Evolutionary conservation across 2,888 invertebrate species (phyloP).

Genomic region (Chironomus riparius): DNA sequence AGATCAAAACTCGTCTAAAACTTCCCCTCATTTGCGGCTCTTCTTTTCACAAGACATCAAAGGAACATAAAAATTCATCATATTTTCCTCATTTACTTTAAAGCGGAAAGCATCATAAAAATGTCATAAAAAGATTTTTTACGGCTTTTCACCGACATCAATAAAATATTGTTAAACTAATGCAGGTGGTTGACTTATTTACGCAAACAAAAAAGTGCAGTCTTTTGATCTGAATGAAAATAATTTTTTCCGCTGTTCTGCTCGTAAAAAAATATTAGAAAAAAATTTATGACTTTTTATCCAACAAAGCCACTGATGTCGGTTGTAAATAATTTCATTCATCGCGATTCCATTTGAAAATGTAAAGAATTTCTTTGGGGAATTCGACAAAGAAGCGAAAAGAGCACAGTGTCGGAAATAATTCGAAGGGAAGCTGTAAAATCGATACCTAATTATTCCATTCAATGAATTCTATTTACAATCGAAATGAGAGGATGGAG

Average conservation of each 20-base stretch:
- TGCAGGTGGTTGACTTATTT: conserved; percentile 19
- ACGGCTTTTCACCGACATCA: conserved; percentile 1
- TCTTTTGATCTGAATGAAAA: not conserved
- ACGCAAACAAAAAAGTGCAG: not conserved
- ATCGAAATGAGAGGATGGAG: not conserved
- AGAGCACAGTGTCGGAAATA: not conserved
- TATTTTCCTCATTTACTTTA: not conserved
- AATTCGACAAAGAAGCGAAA: not conserved
- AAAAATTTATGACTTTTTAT: not conserved
- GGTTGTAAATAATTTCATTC: not conserved
- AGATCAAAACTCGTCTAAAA: not conserved
- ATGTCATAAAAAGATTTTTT: not conserved
- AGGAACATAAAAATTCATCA: not conserved
- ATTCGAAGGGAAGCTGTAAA: conserved; percentile 5
- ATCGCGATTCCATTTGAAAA: too few relatives aligned
- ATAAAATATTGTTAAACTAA: conserved; percentile 17
- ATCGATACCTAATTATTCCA: conserved; percentile 22
- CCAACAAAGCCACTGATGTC: not conserved
- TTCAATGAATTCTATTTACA: not conserved
- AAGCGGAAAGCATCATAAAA: conserved; percentile 16
- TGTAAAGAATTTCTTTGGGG: too few relatives aligned
- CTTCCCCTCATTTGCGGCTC: not conserved
- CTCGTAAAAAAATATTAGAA: not conserved
- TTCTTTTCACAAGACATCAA: not conserved
- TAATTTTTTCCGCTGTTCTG: not conserved